Percentiles rank a stretch among this genome's conserved stretches.
Evolutionary conservation across 2,888 invertebrate genomes (phyloP).

Genomic region (Lepidochrysops patricia): DNA sequence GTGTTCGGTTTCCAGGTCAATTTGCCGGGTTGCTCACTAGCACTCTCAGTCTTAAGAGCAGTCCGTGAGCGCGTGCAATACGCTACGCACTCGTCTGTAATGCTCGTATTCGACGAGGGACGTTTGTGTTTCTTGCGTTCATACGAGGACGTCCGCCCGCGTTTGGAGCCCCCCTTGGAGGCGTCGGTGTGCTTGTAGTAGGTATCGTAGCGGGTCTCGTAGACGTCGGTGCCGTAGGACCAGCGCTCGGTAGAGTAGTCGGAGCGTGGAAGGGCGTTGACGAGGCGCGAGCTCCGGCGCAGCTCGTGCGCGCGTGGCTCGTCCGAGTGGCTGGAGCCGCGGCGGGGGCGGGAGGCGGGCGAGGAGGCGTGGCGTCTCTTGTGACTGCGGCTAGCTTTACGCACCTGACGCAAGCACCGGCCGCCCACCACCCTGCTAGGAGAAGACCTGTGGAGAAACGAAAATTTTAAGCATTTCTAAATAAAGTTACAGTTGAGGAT

Average conservation of each 20-base stretch:
- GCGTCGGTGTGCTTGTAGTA: conserved; percentile 53
- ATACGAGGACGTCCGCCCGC: conserved; percentile 57
- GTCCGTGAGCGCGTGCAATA: conserved; percentile 67
- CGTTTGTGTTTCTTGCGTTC: conserved; percentile 59
- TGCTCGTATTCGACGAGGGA: conserved; percentile 36
- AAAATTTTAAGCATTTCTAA: background rate
- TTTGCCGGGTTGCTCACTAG: conserved; percentile 49
- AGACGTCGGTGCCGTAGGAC: conserved; percentile 71
- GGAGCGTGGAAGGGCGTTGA: conserved; percentile 57
- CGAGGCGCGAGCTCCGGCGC: conserved; percentile 69
- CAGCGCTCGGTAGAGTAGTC: conserved; percentile 76
- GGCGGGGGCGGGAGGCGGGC: conserved; percentile 51
- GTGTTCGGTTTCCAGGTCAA: conserved; percentile 37
- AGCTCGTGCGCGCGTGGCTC: conserved; percentile 59
- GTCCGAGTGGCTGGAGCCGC: conserved; percentile 41
- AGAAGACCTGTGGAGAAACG: conserved; percentile 58
- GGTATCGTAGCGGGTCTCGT: conserved; percentile 66
- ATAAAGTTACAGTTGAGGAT: too few relatives aligned
- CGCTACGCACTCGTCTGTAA: conserved; percentile 59
- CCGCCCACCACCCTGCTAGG: conserved; percentile 75
- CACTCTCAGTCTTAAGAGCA: conserved; percentile 64
- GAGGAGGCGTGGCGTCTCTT: conserved; percentile 59
- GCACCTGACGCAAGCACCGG: conserved; percentile 69
- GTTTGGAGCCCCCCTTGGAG: conserved; percentile 44
- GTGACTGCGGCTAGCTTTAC: conserved; percentile 59